Conservation (phyloP, 2,113 vertebrate species). For the Plectropomus leopardus region DNA sequence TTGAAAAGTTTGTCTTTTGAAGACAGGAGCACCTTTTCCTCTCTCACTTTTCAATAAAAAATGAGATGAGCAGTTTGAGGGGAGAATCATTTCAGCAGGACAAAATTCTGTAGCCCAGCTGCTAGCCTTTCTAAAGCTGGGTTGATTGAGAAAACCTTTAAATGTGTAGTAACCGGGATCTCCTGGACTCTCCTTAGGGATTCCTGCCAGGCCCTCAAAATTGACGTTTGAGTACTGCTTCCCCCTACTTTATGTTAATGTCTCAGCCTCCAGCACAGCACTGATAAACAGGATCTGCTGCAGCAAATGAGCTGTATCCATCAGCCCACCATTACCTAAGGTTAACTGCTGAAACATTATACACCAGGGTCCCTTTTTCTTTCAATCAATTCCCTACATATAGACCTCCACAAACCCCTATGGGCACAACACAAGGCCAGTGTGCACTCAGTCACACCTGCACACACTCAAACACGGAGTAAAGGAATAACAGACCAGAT, state of each 20-base stretch:
- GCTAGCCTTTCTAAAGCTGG: neutral
- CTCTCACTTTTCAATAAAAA: conserved; percentile 2
- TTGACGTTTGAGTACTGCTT: neutral
- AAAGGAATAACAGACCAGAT: conserved; percentile 14
- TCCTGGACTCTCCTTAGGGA: neutral
- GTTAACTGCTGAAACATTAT: conserved; percentile 69
- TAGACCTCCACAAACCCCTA: conserved; percentile 50
- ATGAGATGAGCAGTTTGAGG: conserved; percentile 11
- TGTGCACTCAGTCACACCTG: conserved; percentile 39
- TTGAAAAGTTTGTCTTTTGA: neutral
- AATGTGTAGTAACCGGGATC: conserved; percentile 11
- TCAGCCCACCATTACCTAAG: conserved; percentile 61
- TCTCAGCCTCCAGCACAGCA: conserved; percentile 35
- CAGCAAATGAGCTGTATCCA: conserved; percentile 64
- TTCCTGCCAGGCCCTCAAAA: neutral
- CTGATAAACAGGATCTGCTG: conserved; percentile 61
- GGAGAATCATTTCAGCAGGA: conserved; percentile 4
- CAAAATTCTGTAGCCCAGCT: conserved; percentile 1
- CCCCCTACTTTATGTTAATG: conserved; percentile 34
- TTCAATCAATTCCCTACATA: conserved; percentile 62
- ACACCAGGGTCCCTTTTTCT: conserved; percentile 54
- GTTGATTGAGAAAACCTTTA: conserved; percentile 16
- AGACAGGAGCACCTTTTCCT: conserved; percentile 3
- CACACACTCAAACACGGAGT: neutral
- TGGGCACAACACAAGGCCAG: conserved; percentile 33